phyloP scores from a whole-genome alignment of 2,797 vertebrate species.

The Clamator glandarius region DNA sequence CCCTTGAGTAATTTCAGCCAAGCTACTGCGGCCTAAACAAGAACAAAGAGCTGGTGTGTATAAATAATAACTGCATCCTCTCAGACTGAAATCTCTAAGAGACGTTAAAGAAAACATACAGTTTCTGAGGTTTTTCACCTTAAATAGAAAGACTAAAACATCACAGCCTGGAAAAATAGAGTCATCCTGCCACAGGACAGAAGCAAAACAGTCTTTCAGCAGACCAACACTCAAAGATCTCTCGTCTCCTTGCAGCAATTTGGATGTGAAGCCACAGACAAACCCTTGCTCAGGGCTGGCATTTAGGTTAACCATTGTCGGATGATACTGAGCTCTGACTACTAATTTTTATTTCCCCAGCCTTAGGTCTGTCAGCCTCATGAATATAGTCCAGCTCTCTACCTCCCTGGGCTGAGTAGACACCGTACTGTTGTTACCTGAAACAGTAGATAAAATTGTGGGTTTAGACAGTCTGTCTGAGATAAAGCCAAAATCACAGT shows the following conservation, averaged over 20 bases:
- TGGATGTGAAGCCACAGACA: background rate
- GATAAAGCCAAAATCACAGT: background rate
- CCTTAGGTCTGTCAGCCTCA: background rate
- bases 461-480: background rate
- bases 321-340: background rate
- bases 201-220: conserved; percentile 25
- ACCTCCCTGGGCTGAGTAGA: background rate
- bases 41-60: conserved; percentile 22
- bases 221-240: background rate
- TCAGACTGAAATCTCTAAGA: background rate
- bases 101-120: conserved; percentile 40
- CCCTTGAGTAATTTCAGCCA: conserved; percentile 25
- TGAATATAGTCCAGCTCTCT: background rate
- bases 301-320: background rate
- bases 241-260: background rate
- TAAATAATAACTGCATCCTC: conserved; percentile 29
- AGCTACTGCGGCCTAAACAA: conserved; percentile 40
- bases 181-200: conserved; percentile 23
- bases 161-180: conserved; percentile 23
- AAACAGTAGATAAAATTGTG: background rate
- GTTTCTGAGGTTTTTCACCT: conserved; percentile 47
- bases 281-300: background rate
- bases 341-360: background rate
- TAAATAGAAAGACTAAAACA: conserved; percentile 52
- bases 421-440: background rate